Percentiles rank a stretch among this genome's conserved stretches.
Conservation (phyloP, 2,888 invertebrate genomes). For the Drosophila merina region DNA sequence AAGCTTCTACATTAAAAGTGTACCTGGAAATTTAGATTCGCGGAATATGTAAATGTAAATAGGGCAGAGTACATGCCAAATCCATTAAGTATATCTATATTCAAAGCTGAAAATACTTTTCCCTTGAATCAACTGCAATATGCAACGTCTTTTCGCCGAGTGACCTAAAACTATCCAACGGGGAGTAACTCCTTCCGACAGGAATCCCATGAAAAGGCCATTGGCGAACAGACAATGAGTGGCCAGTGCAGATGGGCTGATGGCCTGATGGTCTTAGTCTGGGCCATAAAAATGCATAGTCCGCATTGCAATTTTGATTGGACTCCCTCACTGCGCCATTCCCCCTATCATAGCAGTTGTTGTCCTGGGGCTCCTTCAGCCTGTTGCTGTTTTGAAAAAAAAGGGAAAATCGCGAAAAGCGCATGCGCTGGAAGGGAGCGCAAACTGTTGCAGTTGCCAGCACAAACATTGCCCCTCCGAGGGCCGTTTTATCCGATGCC, state of each 20-base stretch:
- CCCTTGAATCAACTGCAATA: not conserved
- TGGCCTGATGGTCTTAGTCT: constrained; percentile 42
- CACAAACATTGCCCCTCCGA: constrained; percentile 66
- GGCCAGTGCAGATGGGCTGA: constrained; percentile 46
- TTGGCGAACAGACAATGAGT: constrained; percentile 51
- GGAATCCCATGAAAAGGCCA: constrained; percentile 12
- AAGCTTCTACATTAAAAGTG: not conserved
- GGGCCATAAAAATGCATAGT: constrained; percentile 64
- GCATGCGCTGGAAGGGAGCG: constrained; percentile 69
- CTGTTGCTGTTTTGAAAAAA: constrained; percentile 63
- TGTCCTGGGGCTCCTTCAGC: constrained; percentile 49
- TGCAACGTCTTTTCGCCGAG: not conserved
- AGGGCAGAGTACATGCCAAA: not conserved
- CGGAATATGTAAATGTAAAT: not conserved
- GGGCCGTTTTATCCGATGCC: constrained; percentile 64
- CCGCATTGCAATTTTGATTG: constrained; percentile 61
- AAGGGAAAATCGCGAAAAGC: constrained; percentile 23
- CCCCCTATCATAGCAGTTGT: constrained; percentile 8
- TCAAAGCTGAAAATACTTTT: not conserved
- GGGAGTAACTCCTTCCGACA: not conserved
- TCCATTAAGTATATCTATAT: not conserved
- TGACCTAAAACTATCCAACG: constrained; percentile 3
- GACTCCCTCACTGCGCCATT: constrained; percentile 21
- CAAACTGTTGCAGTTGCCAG: constrained; percentile 72
- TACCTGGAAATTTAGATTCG: not conserved